phyloP scores from a whole-genome alignment of 64 coral and sea anemone species.

The Dendronephthya gigantea region DNA sequence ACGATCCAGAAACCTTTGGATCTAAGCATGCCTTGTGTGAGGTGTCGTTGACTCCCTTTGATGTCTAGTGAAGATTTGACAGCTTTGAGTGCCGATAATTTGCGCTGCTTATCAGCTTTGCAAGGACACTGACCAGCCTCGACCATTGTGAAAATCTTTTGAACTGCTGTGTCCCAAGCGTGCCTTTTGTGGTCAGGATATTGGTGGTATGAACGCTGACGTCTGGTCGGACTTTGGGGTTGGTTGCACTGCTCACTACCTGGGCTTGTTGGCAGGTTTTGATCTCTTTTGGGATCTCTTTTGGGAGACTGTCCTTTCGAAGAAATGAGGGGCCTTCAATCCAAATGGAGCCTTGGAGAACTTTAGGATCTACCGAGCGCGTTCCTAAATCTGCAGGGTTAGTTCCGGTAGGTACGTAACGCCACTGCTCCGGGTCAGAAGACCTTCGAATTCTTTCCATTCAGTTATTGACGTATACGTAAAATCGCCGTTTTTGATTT shows the following conservation, averaged over 20 bases:
- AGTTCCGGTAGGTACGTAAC: slow-evolving; percentile 5
- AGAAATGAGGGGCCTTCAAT: slow-evolving; percentile 23
- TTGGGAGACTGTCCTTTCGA: not conserved
- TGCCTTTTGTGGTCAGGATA: not conserved
- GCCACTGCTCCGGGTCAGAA: not conserved
- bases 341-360: not conserved
- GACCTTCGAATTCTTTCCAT: slow-evolving; percentile 18
- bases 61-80: too few species aligned
- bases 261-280: not conserved
- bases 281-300: not conserved
- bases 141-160: slow-evolving; percentile 20
- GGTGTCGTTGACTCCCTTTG: too few species aligned
- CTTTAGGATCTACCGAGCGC: not conserved
- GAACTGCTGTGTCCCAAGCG: slow-evolving; percentile 9
- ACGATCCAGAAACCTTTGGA: not conserved
- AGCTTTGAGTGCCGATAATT: too few species aligned
- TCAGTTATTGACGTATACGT: slow-evolving; percentile 29
- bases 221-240: slow-evolving; percentile 17
- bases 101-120: slow-evolving; percentile 22
- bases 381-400: slow-evolving; percentile 32
- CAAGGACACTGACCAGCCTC: not conserved
- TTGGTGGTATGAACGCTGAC: not conserved
- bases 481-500: slow-evolving; percentile 27
- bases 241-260: not conserved
- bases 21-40: slow-evolving; percentile 6